Base-by-base conservation (phyloP, 1,140 invertebrate genomes). In the Leptopilina clavipes region DNA sequence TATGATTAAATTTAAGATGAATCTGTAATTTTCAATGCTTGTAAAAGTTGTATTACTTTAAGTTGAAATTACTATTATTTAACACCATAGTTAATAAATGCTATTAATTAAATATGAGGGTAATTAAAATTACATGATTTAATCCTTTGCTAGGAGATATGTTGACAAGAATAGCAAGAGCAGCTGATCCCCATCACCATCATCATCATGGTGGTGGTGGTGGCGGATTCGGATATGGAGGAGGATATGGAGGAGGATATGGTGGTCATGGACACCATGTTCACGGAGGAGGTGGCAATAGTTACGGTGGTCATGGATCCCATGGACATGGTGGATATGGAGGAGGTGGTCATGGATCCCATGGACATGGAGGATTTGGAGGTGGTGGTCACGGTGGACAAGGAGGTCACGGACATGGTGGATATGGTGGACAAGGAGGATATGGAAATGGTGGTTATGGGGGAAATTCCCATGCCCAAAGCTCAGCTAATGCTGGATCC, bases 401-500 rank as follows among this genome's bases (percentile, higher is more conserved):
- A 54, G 18, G 56, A 37, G 59, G 59, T 2, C 10, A 31, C 6
- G 48, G 48, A 5, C n/a, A 52, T 52, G 48, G 48, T 10, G n/a
- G n/a, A 14, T 8, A 52, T 8, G 48, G 45, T 18, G 59, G 72
- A 40, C 52, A 71, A 8, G 12, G 31, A 14, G 76, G 72, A 1
- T 76, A 54, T 48, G 70, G 44, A 48, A 19, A 73, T 18, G 72
- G 18, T 22, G 72, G 72, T 9, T 18, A 14, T 40, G 77, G 56
- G 10, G 70, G 79, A 11, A 45, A 70, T 7, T 76, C 22, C 1
- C 73, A 74, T 12, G 70, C 80, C 5, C 74, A 76, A 6, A 83
- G 81, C 9, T 76, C 70, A 8, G 81, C 83, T 0, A 71, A 71
- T 17, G 71, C 83, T 8, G 81, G 74, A 6, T 43, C 83, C 6